These are phyloP conservation scores for Apocrypta bakeri DNA, from an alignment of 1,140 invertebrate genomes.

Conservation along the genomic window DNA sequence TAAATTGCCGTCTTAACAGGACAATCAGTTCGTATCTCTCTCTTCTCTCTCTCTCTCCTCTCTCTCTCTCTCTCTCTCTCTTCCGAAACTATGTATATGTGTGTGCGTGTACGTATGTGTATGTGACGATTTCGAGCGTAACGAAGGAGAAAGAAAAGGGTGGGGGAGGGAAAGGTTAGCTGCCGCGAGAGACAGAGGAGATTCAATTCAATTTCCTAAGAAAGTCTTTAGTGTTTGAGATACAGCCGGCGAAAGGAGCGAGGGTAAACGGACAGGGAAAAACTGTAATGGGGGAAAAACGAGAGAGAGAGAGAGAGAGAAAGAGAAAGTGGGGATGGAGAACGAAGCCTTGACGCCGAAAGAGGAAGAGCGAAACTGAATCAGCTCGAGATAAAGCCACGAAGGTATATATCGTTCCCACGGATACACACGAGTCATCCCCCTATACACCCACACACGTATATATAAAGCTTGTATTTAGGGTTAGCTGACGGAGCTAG, in stretches of 20 bases:
- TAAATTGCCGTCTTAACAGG: constrained; percentile 68
- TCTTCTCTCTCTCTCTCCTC: no score
- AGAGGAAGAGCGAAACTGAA: constrained; percentile 13
- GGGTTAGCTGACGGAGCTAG: background rate
- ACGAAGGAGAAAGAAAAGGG: constrained; percentile 21
- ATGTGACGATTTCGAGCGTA: constrained; percentile 19
- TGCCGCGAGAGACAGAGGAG: constrained; percentile 51
- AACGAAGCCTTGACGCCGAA: background rate
- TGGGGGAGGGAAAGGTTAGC: background rate
- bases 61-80: no score
- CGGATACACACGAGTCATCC: background rate
- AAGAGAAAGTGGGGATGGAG: constrained; percentile 38
- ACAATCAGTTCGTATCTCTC: constrained; percentile 62
- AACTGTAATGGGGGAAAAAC: constrained; percentile 45
- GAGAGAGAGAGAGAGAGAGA: no score
- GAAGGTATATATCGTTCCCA: background rate
- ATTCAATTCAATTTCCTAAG: constrained; percentile 70
- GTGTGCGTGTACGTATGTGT: background rate
- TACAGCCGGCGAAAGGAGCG: constrained; percentile 64
- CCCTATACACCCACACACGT: background rate
- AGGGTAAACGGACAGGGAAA: constrained; percentile 53
- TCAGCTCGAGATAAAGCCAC: constrained; percentile 43
- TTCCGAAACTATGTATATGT: no score
- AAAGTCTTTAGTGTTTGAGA: constrained; percentile 69
- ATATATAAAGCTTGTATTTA: constrained; percentile 9